Evolutionary conservation across 1,140 invertebrate genomes (phyloP).

Genomic region (Ceratina calcarata): DNA sequence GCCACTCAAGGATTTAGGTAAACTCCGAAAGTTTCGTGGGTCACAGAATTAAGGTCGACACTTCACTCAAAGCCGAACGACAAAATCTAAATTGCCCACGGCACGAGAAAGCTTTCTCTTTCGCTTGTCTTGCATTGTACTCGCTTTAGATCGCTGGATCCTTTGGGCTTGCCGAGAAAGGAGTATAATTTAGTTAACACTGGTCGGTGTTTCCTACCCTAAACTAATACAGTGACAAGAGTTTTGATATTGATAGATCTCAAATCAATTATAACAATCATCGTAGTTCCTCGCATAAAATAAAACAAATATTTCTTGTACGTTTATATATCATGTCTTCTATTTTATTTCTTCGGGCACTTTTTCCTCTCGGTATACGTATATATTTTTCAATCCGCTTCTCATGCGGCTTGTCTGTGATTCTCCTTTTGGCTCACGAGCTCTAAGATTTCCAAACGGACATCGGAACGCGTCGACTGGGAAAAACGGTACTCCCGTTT

Average conservation of each 20-base stretch:
- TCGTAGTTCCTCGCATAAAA: too few relatives aligned
- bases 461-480: background rate
- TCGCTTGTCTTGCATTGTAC: slow-evolving; percentile 11
- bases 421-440: background rate
- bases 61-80: slow-evolving; percentile 1
- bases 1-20: background rate
- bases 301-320: background rate
- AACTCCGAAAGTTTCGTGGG: background rate
- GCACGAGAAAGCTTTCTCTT: slow-evolving; percentile 22
- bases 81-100: slow-evolving; percentile 30
- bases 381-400: background rate
- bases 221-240: background rate
- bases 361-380: background rate
- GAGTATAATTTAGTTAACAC: background rate
- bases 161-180: background rate
- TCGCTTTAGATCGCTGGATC: background rate
- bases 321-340: background rate
- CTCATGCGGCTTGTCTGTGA: background rate
- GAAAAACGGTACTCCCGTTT: background rate
- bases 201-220: background rate
- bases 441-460: slow-evolving; percentile 23
- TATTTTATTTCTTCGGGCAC: background rate
- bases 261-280: too few relatives aligned
- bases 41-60: background rate
- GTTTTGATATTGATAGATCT: background rate